Conservation (phyloP, 2,797 vertebrate species). For the Enteromius anoplus region DNA sequence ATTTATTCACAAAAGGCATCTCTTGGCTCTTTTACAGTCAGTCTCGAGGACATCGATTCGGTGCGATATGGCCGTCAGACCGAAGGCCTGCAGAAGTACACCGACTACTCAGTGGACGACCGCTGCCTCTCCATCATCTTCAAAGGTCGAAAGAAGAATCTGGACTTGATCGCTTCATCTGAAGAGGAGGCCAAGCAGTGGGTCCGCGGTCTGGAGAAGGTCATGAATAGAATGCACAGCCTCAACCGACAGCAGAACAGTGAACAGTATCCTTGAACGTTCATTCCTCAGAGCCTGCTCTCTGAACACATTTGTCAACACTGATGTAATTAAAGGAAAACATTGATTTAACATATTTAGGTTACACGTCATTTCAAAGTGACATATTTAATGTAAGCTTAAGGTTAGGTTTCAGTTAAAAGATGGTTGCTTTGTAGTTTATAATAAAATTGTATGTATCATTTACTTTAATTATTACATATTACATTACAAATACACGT, state of each 20-base stretch:
- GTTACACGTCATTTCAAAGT: background rate
- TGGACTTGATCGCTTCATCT: constrained; percentile 85
- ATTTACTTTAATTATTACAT: background rate
- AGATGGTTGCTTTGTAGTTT: background rate
- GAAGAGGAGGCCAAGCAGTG: constrained; percentile 80
- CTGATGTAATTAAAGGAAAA: background rate
- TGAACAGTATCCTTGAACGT: constrained; percentile 92
- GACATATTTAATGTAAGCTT: background rate
- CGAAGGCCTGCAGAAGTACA: constrained; percentile 88
- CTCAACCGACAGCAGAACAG: constrained; percentile 87
- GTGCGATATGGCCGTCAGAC: constrained; percentile 90
- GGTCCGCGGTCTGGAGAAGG: constrained; percentile 84
- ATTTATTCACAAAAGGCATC: background rate
- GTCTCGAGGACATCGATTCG: constrained; percentile 90
- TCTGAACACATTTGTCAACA: background rate
- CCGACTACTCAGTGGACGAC: constrained; percentile 74
- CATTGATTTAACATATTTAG: background rate
- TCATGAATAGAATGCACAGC: constrained; percentile 80
- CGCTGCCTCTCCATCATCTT: constrained; percentile 94
- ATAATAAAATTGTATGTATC: background rate
- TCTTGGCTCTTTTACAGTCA: constrained; percentile 75
- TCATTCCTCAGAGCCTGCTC: background rate
- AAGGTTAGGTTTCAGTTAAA: background rate
- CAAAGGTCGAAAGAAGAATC: constrained; percentile 85
- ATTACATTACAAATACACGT: background rate